Base-by-base conservation (phyloP, 2,888 invertebrate genomes). In the Neelides folsomi region DNA sequence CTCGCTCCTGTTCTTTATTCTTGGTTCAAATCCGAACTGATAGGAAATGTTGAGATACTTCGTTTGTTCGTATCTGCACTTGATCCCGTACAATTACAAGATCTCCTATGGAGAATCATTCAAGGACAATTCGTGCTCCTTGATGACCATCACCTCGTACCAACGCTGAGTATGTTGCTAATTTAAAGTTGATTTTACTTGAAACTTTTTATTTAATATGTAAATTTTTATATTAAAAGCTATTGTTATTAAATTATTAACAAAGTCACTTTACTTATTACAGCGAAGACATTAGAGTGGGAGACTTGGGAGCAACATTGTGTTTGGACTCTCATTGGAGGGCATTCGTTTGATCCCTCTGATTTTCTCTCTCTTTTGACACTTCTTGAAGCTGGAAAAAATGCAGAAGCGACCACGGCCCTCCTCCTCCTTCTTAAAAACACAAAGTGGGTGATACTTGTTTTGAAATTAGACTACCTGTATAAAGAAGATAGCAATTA, bases 251-350 rank as follows among this genome's bases (percentile, higher is more conserved):
- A n/a, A n/a, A n/a, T n/a, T n/a, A n/a, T n/a, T n/a, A n/a, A 27
- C 7, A 7, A 27, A 27, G 3, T 27, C 27, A 5, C 13, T 20
- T 52, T 20, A 5, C 43, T 41, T n/a, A n/a, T n/a, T 54, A 13
- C 45, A 66, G 64, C 27, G 2, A 60, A 60, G 41, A 94, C 90
- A 67, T 75, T 97, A 51, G 79, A 80, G 52, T 98, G 95, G 90
- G 95, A 97, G 72, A 93, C 94, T 2, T 88, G 93, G 66, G 95
- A 97, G 71, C 97, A 98, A 71, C 84, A 88, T 69, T 94, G 92
- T 70, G 78, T 97, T 43, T 98, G 97, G 97, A 94, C 95, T 71
- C 76, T 98, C 53, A 79, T 95, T 46, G 82, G 85, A 61, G 93
- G 93, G 40, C 95, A 95, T 70, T 88, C 90, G 70, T 85, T 94